A percentile compares a stretch with the other conserved stretches of the same genome.
Conservation (phyloP, 2,113 vertebrate species). For the Perccottus glenii region DNA sequence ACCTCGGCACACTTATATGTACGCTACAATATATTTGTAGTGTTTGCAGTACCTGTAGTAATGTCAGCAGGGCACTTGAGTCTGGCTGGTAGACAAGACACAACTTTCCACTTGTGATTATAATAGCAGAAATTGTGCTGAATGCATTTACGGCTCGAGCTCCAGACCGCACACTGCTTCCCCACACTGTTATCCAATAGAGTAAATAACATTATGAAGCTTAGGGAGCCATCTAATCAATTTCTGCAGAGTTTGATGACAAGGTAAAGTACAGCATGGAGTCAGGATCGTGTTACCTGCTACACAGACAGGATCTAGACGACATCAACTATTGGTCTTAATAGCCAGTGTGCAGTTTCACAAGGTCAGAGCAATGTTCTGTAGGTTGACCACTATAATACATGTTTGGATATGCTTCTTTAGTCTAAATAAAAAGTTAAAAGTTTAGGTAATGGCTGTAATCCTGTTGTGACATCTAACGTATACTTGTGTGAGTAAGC, state of each 20-base stretch:
- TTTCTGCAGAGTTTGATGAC: slow-evolving; percentile 70
- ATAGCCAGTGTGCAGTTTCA: slow-evolving; percentile 27
- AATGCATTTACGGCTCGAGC: slow-evolving; percentile 67
- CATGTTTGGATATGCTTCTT: neutral
- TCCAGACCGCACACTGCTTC: slow-evolving; percentile 49
- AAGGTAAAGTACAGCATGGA: slow-evolving; percentile 58
- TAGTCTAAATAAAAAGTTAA: too few relatives aligned
- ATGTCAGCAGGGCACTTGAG: slow-evolving; percentile 42
- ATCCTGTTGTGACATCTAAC: too few relatives aligned
- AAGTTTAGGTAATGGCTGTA: too few relatives aligned
- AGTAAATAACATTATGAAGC: slow-evolving; percentile 71
- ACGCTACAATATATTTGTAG: neutral
- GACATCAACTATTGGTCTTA: slow-evolving; percentile 39
- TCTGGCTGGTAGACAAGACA: slow-evolving; percentile 40
- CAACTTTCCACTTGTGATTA: slow-evolving; percentile 72
- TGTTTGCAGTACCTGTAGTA: slow-evolving; percentile 22
- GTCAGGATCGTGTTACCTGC: slow-evolving; percentile 62
- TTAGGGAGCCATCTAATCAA: slow-evolving; percentile 71
- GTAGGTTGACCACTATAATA: neutral
- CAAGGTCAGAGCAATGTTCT: slow-evolving; percentile 37
- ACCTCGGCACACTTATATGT: slow-evolving; percentile 5
- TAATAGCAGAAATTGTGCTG: slow-evolving; percentile 72
- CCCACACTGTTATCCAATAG: slow-evolving; percentile 65
- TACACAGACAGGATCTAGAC: slow-evolving; percentile 36
- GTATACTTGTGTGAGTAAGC: too few relatives aligned